Percentiles rank a stretch among this genome's conserved stretches.
phyloP scores from a whole-genome alignment of 1,140 invertebrate genomes.

The Habropoda laboriosa region DNA sequence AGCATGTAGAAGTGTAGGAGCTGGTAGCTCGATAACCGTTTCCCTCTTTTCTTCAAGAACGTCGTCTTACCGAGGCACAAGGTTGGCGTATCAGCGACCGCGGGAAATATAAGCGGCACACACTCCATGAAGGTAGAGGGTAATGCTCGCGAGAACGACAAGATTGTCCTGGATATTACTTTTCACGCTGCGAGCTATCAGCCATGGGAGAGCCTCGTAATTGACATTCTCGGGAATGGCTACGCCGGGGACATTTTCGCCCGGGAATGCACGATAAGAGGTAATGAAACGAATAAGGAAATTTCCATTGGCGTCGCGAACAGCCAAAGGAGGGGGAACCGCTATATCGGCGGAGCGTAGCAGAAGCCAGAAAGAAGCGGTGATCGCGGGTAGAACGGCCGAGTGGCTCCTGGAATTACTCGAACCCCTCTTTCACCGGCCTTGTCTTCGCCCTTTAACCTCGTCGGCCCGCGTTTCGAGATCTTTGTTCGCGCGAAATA shows the following conservation, averaged over 20 bases:
- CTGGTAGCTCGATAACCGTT: not conserved
- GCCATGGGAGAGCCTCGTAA: constrained; percentile 8
- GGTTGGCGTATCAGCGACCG: not conserved
- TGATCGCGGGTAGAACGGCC: not conserved
- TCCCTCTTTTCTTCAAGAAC: not conserved
- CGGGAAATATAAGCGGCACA: not conserved
- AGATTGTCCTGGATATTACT: constrained; percentile 45
- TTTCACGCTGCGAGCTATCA: constrained; percentile 33
- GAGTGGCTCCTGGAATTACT: constrained; percentile 1
- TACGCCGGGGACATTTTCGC: constrained; percentile 2
- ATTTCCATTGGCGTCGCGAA: constrained; percentile 25
- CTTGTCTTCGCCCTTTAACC: constrained; percentile 8
- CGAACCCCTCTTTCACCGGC: not conserved
- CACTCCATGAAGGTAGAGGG: not conserved
- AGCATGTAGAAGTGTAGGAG: too few species aligned
- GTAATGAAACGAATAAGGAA: constrained; percentile 42
- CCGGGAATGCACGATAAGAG: constrained; percentile 33
- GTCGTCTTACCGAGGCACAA: too few species aligned
- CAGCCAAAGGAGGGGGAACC: not conserved
- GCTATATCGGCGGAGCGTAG: not conserved
- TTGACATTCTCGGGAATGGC: constrained; percentile 37
- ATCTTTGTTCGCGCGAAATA: constrained; percentile 6
- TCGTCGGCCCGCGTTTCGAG: too few species aligned
- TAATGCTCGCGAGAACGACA: constrained; percentile 32
- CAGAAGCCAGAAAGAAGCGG: not conserved